Percentiles rank a stretch among this genome's conserved stretches.
phyloP scores from a whole-genome alignment of 2,888 invertebrate species.

The Drosophila koepferae region DNA sequence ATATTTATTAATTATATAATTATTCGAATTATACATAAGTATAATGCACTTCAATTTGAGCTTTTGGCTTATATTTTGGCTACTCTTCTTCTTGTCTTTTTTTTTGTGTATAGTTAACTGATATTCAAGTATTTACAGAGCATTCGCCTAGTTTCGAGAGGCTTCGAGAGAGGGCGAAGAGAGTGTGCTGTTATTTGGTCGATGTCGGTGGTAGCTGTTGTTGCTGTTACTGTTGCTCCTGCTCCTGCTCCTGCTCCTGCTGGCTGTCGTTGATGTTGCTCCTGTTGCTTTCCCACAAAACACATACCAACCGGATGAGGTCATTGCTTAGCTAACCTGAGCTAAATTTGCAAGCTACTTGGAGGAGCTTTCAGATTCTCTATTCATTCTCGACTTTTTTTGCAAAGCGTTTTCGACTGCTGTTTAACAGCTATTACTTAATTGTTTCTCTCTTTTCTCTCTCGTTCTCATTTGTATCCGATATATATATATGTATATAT shows the following conservation, averaged over 20 bases:
- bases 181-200: slow-evolving; percentile 32
- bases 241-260: slow-evolving; percentile 10
- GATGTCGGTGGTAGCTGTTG: slow-evolving; percentile 12
- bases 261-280: slow-evolving; percentile 19
- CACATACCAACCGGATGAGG: slow-evolving; percentile 60
- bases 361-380: slow-evolving; percentile 36
- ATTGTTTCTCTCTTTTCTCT: not conserved
- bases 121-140: not conserved
- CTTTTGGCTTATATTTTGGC: not conserved
- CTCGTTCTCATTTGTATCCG: not conserved
- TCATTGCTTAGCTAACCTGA: slow-evolving; percentile 55
- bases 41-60: not conserved
- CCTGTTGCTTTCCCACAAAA: slow-evolving; percentile 45
- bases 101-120: not conserved
- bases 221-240: slow-evolving; percentile 4
- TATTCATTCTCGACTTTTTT: slow-evolving; percentile 43
- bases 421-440: slow-evolving; percentile 21
- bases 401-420: slow-evolving; percentile 12
- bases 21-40: not conserved
- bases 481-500: not conserved
- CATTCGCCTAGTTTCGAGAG: slow-evolving; percentile 4
- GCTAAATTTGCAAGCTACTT: slow-evolving; percentile 42
- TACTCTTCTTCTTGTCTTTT: not conserved
- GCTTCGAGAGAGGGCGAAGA: not conserved
- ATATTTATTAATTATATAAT: slow-evolving; percentile 6